Percentiles rank a stretch among this genome's conserved stretches.
These are phyloP conservation scores for Pantherophis alleghaniensis DNA, from an alignment of 2,797 vertebrate species.

Conservation along the genomic window DNA sequence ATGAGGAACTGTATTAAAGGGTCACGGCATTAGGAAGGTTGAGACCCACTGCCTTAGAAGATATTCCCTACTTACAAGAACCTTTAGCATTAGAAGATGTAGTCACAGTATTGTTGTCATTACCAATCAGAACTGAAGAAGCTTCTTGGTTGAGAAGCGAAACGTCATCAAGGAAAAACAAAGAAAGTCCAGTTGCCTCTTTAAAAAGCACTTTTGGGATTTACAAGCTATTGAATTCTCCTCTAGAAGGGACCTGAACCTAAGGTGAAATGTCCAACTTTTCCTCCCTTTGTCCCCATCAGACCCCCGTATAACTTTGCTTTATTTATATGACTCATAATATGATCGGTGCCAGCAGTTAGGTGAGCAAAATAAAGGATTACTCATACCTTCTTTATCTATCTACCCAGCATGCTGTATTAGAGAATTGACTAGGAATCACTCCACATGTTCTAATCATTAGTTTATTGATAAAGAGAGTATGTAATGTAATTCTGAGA, in stretches of 20 bases:
- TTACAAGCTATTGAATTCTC: too few species aligned
- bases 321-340: not conserved
- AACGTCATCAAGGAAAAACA: too few species aligned
- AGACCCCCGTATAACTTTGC: not conserved
- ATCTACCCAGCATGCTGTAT: not conserved
- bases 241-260: not conserved
- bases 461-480: constrained; percentile 3
- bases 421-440: not conserved
- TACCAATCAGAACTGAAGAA: not conserved
- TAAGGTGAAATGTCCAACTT: not conserved
- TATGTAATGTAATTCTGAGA: not conserved
- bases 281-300: not conserved
- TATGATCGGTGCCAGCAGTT: not conserved
- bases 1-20: too few species aligned
- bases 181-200: too few species aligned
- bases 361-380: not conserved
- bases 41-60: not conserved
- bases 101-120: not conserved
- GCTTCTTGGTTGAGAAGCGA: too few species aligned
- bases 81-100: not conserved
- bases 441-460: not conserved
- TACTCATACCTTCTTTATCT: not conserved
- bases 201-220: too few species aligned
- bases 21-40: too few species aligned
- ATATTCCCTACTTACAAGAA: not conserved